A percentile compares a stretch with the other conserved stretches of the same genome.
Conservation (phyloP, 2,113 vertebrate genomes). For the Brachyistius frenatus region DNA sequence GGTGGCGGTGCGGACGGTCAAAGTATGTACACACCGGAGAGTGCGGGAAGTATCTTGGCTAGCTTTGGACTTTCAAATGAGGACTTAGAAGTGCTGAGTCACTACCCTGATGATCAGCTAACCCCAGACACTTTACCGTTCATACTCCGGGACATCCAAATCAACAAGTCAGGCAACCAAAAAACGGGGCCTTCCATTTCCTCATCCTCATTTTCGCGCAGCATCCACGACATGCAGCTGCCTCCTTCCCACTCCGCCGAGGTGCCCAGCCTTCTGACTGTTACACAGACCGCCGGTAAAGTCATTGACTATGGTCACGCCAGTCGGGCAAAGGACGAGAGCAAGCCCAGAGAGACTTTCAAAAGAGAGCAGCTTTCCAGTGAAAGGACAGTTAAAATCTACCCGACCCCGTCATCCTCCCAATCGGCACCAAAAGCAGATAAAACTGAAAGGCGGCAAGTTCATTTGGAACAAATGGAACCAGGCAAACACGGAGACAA, state of each 20-base stretch:
- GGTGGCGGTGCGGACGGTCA: constrained; percentile 51
- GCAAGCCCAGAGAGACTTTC: constrained; percentile 79
- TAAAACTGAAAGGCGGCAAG: constrained; percentile 56
- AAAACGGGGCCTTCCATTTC: constrained; percentile 34
- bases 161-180: constrained; percentile 86
- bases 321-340: constrained; percentile 83
- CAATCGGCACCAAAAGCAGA: constrained; percentile 51
- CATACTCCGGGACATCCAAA: constrained; percentile 91
- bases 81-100: constrained; percentile 93
- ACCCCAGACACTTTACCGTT: constrained; percentile 94
- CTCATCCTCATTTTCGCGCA: constrained; percentile 49
- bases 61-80: constrained; percentile 95
- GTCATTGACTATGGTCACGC: constrained; percentile 95
- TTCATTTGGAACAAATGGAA: constrained; percentile 75
- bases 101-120: constrained; percentile 93
- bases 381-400: constrained; percentile 78
- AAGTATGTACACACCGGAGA: constrained; percentile 89
- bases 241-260: constrained; percentile 65
- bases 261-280: constrained; percentile 70
- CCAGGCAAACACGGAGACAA: constrained; percentile 69
- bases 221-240: constrained; percentile 46
- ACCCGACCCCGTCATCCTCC: neutral
- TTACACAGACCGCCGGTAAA: constrained; percentile 85
- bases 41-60: constrained; percentile 92
- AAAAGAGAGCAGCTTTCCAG: constrained; percentile 75